A percentile compares a stretch with the other conserved stretches of the same genome.
phyloP scores from a whole-genome alignment of 2,797 vertebrate species.

The Botia almorhae region DNA sequence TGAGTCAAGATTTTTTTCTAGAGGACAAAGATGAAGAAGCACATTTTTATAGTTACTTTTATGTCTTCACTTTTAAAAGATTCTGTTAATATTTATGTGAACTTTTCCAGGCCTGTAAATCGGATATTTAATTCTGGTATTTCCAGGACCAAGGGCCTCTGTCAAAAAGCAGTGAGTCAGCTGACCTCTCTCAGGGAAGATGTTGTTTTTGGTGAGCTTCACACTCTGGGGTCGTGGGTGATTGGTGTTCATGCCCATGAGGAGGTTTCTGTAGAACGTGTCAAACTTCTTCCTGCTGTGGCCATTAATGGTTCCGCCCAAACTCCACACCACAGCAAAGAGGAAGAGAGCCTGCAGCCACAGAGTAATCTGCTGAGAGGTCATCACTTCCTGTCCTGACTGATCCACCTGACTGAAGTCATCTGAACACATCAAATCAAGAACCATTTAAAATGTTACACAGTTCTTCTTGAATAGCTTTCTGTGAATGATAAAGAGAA shows the following conservation, averaged over 20 bases:
- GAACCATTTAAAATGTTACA: background rate
- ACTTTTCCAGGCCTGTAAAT: too few relatives aligned
- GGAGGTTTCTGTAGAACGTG: constrained; percentile 84
- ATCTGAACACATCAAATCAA: constrained; percentile 72
- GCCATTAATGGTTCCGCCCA: constrained; percentile 85
- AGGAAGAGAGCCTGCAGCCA: constrained; percentile 92
- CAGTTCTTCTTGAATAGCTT: too few relatives aligned
- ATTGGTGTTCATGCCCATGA: constrained; percentile 76
- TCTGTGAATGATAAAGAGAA: too few relatives aligned
- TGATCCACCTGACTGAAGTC: constrained; percentile 73
- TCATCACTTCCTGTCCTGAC: constrained; percentile 68
- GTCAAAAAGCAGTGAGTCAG: background rate
- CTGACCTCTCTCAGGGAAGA: constrained; percentile 87
- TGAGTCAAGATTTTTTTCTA: too few relatives aligned
- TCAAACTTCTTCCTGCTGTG: constrained; percentile 90
- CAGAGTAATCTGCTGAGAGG: constrained; percentile 83
- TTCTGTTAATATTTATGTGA: too few relatives aligned
- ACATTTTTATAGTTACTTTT: too few relatives aligned
- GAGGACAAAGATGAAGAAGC: too few relatives aligned
- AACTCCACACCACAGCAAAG: constrained; percentile 90
- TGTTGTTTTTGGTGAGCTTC: constrained; percentile 83
- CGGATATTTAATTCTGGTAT: too few relatives aligned
- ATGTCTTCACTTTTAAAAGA: too few relatives aligned
- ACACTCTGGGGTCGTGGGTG: constrained; percentile 84
- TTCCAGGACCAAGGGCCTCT: background rate